A percentile compares a stretch with the other conserved stretches of the same genome.
Evolutionary conservation across 2,797 vertebrate genomes (phyloP).

Genomic region (Lithobates pipiens): DNA sequence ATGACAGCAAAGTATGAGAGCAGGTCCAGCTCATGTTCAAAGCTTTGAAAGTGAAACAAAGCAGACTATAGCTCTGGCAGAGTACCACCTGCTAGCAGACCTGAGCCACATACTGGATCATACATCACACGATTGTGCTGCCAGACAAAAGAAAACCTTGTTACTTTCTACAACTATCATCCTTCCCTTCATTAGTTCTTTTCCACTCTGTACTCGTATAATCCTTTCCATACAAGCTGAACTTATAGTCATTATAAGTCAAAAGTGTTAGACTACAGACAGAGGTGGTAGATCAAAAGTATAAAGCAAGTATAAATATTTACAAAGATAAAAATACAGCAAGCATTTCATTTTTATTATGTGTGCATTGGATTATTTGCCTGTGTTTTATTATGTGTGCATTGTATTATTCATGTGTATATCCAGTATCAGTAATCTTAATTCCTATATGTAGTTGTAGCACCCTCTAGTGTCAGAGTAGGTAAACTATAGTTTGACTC

Average conservation of each 20-base stretch:
- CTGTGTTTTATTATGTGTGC: too few relatives aligned
- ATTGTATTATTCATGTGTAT: too few relatives aligned
- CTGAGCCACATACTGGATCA: constrained; percentile 43
- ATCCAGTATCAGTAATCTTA: too few relatives aligned
- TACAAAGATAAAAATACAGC: too few relatives aligned
- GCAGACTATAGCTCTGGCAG: constrained; percentile 70
- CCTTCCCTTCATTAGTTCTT: not conserved
- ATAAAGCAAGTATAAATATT: too few relatives aligned
- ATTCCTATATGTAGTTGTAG: too few relatives aligned
- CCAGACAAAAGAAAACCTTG: constrained; percentile 43
- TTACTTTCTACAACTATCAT: not conserved
- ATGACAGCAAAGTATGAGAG: constrained; percentile 68
- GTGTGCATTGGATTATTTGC: too few relatives aligned
- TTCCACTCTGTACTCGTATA: not conserved
- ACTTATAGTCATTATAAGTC: not conserved
- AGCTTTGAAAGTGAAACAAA: constrained; percentile 70
- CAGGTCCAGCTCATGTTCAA: constrained; percentile 72
- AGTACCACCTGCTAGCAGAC: constrained; percentile 71
- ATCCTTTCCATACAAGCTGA: not conserved
- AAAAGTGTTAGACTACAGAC: too few relatives aligned
- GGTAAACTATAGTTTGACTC: too few relatives aligned
- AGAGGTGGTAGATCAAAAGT: too few relatives aligned
- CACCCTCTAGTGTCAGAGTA: too few relatives aligned
- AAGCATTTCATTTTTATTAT: too few relatives aligned
- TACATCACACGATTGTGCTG: constrained; percentile 34